Conservation (phyloP, 1,140 invertebrate species). For the Branchinecta lindahli region DNA sequence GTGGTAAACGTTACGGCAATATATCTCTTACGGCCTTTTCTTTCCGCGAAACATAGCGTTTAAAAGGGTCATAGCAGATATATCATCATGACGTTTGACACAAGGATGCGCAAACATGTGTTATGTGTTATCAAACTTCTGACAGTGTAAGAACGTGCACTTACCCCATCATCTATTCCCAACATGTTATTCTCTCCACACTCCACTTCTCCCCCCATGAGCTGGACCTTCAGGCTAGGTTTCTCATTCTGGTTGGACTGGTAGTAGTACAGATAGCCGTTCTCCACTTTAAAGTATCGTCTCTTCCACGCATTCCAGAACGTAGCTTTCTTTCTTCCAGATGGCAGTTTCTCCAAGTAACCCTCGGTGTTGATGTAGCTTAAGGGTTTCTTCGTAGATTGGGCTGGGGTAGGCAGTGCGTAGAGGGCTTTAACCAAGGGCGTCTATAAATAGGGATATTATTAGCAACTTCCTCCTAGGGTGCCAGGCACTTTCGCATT, state of each 20-base stretch:
- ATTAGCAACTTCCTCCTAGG: too few species aligned
- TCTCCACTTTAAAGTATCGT: slow-evolving; percentile 36
- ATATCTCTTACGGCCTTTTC: too few species aligned
- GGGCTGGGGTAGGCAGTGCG: slow-evolving; percentile 16
- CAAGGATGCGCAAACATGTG: too few species aligned
- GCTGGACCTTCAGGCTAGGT: slow-evolving; percentile 33
- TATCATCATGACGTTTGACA: too few species aligned
- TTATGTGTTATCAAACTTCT: too few species aligned
- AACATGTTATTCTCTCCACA: slow-evolving; percentile 37
- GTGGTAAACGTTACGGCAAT: too few species aligned
- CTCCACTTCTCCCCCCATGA: slow-evolving; percentile 40
- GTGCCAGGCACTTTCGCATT: too few species aligned
- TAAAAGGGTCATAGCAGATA: too few species aligned
- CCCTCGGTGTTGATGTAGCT: slow-evolving; percentile 29
- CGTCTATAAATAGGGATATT: slow-evolving; percentile 19
- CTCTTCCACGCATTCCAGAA: slow-evolving; percentile 44
- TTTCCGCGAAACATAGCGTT: too few species aligned
- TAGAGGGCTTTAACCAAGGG: slow-evolving; percentile 23
- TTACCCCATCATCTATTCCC: slow-evolving; percentile 40
- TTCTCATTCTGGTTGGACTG: slow-evolving; percentile 35
- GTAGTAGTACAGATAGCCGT: slow-evolving; percentile 38
- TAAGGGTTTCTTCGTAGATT: not conserved
- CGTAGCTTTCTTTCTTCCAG: slow-evolving; percentile 38
- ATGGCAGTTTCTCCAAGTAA: slow-evolving; percentile 38
- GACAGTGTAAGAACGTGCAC: slow-evolving; percentile 5